Base-by-base conservation (phyloP, 2,797 vertebrate genomes). In the Peromyscus nudipes region DNA sequence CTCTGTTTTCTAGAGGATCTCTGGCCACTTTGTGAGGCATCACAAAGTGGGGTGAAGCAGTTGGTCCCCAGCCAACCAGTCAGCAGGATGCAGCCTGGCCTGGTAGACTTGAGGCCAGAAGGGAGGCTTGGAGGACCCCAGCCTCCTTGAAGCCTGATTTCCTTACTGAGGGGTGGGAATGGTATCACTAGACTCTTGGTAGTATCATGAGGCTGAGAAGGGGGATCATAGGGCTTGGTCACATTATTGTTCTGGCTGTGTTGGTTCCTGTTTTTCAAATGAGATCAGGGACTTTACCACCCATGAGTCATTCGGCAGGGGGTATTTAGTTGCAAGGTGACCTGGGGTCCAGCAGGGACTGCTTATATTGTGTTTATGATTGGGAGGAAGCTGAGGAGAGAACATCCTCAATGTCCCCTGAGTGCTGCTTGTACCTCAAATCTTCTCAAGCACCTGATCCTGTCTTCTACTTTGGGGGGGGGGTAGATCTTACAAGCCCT, bases 401-500 rank as follows among this genome's bases (percentile, higher is more conserved):
- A 25, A 25, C 0, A 14, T 7, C 55, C 0, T 1, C 0, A 0
- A 17, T 21, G 4, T 9, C 49, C 8, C 14, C 65, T 6, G 34
- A 13, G 2, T 0, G 34, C 6, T 43, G 7, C 69, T 34, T 23
- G 9, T 34, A 23, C 23, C 37, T 79, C 9, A 2, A 17, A 37
- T 12, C 79, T 64, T 11, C 1, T 0, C 2, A 34, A 40, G 34
- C 0, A 1, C 4, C 2, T 16, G 25, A 60, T 76, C 25, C 1
- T 46, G 46, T 62, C 73, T 83, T 52, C 12, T 2, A 1, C 34
- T 81, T 2, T 37, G 0, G 0, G 13, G 11, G 31, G 31, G 16
- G 17, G 0, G n/a, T 14, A 0, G 65, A 14, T 69, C 37, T 69
- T 6, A 11, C 2, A 57, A 23, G 4, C 43, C 37, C 43, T 64